phyloP scores from a whole-genome alignment of 2,113 vertebrate genomes.

The Rana temporaria region DNA sequence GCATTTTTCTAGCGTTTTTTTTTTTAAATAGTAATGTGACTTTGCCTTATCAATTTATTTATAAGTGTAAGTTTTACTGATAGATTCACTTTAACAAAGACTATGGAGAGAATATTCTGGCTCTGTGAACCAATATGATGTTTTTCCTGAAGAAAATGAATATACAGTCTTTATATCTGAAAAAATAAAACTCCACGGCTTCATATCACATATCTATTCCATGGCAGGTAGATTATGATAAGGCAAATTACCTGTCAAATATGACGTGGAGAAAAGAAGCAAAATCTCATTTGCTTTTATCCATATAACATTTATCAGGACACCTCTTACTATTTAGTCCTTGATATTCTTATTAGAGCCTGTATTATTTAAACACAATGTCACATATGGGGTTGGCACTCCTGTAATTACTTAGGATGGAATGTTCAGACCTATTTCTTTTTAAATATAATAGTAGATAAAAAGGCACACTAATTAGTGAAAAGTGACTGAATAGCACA shows the following conservation, averaged over 20 bases:
- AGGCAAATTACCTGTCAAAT: constrained; percentile 58
- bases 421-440: constrained; percentile 43
- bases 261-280: constrained; percentile 26
- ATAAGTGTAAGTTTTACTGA: no score
- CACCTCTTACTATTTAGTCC: constrained; percentile 54
- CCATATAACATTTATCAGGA: constrained; percentile 39
- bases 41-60: no score
- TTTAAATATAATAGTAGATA: not conserved
- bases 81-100: no score
- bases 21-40: no score
- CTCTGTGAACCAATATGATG: constrained; percentile 32
- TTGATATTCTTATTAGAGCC: constrained; percentile 57
- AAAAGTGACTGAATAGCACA: not conserved
- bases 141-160: constrained; percentile 39
- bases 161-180: constrained; percentile 46
- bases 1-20: no score
- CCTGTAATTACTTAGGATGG: constrained; percentile 36
- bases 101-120: not conserved
- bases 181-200: constrained; percentile 4
- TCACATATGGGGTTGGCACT: constrained; percentile 60
- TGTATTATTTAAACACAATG: constrained; percentile 62
- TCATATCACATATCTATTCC: constrained; percentile 34
- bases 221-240: constrained; percentile 48
- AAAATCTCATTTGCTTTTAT: constrained; percentile 57
- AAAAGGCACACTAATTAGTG: not conserved